Evolutionary conservation across 64 coral and sea anemone genomes (phyloP).

Genomic region (Astreopora myriophthalma): DNA sequence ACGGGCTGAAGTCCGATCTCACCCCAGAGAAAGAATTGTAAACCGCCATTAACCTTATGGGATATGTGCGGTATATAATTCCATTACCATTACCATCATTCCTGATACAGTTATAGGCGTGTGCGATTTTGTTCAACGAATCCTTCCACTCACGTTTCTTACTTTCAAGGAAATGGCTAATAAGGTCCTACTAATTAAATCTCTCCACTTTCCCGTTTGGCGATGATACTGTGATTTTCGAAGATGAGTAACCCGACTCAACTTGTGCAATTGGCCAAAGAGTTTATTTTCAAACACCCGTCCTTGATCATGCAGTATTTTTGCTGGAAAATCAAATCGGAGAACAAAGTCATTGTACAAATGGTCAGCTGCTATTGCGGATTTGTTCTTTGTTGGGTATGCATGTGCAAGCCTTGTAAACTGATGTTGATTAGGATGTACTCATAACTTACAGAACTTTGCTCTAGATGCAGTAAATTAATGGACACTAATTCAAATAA

Average conservation of each 20-base stretch:
- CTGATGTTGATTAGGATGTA: not conserved
- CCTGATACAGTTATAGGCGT: constrained; percentile 60
- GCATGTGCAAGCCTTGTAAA: not conserved
- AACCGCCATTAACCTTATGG: too few species aligned
- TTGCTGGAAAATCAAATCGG: constrained; percentile 17
- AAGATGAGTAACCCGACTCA: not conserved
- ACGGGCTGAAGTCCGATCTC: too few species aligned
- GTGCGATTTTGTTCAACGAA: constrained; percentile 57
- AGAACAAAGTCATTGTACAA: constrained; percentile 49
- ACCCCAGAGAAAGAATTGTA: too few species aligned
- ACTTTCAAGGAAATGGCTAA: too few species aligned
- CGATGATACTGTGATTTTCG: constrained; percentile 49
- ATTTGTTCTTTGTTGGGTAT: constrained; percentile 1
- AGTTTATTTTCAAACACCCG: constrained; percentile 46
- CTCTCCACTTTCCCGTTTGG: constrained; percentile 47
- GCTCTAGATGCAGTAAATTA: constrained; percentile 29
- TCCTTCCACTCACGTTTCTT: constrained; percentile 33
- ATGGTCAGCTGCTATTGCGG: constrained; percentile 17
- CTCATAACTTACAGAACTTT: constrained; percentile 4
- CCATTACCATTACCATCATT: too few species aligned
- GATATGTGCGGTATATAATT: too few species aligned
- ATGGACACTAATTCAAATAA: constrained; percentile 41
- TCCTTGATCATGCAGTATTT: constrained; percentile 40
- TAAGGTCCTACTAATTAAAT: too few species aligned
- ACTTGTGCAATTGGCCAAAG: constrained; percentile 17